Base-by-base conservation (phyloP, 2,888 invertebrate genomes). In the Lamellibrachia columna region DNA sequence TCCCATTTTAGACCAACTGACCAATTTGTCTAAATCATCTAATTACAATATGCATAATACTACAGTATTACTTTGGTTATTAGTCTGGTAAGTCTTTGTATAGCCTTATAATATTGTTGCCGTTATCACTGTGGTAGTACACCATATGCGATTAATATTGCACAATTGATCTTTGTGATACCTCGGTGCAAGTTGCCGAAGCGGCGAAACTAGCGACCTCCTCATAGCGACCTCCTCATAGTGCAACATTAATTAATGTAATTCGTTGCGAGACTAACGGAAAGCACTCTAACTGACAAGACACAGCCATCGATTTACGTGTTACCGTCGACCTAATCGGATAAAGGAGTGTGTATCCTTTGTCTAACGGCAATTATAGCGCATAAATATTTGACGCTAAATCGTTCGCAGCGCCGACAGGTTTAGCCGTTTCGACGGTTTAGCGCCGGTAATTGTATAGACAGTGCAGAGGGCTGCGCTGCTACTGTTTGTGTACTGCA, bases 321-420 rank as follows among this genome's bases (percentile, higher is more conserved):
- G 75, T 75, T 75, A 75, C 75, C 75, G 75, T 22, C 22, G 75
- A n/a, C 75, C 15, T 75, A 75, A 75, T 75, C 75, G 75, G 75
- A 75, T 75, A 75, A 75, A 75, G 75, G 75, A 75, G 75, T 75
- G 22, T 75, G n/a, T 75, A 75, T 75, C 75, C 75, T 75, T 75
- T 75, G 75, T 75, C 75, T 15, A 75, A 75, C 75, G 75, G 75
- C 75, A 15, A 75, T 75, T 75, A 75, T 75, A 75, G 22, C 75
- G 75, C 75, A 75, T 75, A 75, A 75, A 75, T 75, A 75, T 75
- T 75, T 75, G 75, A 75, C 75, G 75, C 75, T 22, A 75, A 75
- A 75, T 75, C 75, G 75, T 75, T 40, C 75, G 15, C 75, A 6
- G 22, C 6, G 6, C 75, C 75, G 75, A 11, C 22, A n/a, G 75